A percentile compares a stretch with the other conserved stretches of the same genome.
phyloP scores from a whole-genome alignment of 1,140 invertebrate genomes.

The Wiebesia pumilae region DNA sequence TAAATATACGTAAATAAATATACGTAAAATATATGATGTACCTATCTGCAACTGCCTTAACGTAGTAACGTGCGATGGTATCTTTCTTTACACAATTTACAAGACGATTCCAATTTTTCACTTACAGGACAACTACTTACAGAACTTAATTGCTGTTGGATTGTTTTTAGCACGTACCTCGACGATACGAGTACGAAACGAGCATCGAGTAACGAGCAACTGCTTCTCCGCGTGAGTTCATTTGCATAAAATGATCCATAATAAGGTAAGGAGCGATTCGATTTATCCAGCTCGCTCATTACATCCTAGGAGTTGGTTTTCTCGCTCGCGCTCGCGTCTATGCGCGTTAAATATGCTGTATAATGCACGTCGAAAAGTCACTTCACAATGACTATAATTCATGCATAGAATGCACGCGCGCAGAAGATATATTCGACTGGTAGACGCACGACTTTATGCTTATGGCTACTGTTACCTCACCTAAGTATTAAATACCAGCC shows the following conservation, averaged over 20 bases:
- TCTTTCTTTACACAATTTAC: neutral
- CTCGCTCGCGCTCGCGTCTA: neutral
- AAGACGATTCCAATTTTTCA: neutral
- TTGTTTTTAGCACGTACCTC: neutral
- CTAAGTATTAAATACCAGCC: neutral
- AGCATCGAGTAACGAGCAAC: neutral
- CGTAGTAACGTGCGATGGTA: neutral
- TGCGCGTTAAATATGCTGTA: neutral
- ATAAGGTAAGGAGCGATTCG: neutral
- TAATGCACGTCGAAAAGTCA: neutral
- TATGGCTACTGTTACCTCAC: conserved; percentile 34
- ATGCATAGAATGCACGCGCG: neutral
- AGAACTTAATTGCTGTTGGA: neutral
- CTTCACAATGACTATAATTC: conserved; percentile 40
- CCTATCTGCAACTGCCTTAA: neutral
- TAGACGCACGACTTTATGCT: conserved; percentile 29
- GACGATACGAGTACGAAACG: neutral
- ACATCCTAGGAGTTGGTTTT: neutral
- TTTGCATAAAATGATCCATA: conserved; percentile 9
- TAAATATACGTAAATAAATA: too few relatives aligned
- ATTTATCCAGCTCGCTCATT: neutral
- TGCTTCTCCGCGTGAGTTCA: neutral
- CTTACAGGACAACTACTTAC: neutral
- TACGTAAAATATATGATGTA: too few relatives aligned
- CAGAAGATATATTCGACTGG: conserved; percentile 5